Evolutionary conservation across 92 coral and sea anemone species (phyloP).

Genomic region (Montipora capitata): DNA sequence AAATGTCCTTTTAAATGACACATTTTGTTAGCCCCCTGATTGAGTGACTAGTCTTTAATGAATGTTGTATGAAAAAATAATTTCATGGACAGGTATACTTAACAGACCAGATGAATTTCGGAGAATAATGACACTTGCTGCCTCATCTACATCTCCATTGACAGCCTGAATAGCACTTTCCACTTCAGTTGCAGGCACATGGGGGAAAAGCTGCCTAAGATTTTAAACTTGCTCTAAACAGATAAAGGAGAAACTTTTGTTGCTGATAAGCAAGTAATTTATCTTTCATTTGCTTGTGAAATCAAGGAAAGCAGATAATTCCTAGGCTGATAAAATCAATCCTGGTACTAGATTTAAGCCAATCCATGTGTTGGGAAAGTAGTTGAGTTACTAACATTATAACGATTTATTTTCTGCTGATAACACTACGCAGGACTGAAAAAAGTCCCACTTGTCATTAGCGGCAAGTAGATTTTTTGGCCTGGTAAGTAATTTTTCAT

Average conservation of each 20-base stretch:
- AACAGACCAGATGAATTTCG: slow-evolving; percentile 1
- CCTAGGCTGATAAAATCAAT: background rate
- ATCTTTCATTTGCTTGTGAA: background rate
- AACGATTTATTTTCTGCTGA: background rate
- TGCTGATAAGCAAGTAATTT: background rate
- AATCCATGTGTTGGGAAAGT: background rate
- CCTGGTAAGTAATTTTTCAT: background rate
- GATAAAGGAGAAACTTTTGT: background rate
- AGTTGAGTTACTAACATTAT: background rate
- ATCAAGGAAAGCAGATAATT: background rate
- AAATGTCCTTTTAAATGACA: background rate
- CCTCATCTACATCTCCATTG: background rate
- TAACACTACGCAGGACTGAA: background rate
- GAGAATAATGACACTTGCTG: slow-evolving; percentile 3
- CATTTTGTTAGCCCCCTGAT: slow-evolving; percentile 2
- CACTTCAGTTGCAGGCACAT: slow-evolving; percentile 5
- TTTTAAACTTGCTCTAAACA: slow-evolving; percentile 20
- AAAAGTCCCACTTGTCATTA: background rate
- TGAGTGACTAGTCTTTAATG: background rate
- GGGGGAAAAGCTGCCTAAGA: background rate
- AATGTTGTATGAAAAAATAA: background rate
- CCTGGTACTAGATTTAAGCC: background rate
- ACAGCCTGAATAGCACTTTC: background rate
- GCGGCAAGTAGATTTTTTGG: background rate
- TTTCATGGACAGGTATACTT: background rate